Evolutionary conservation across 2,113 vertebrate species (phyloP).

Genomic region (Gymnocephalus cernua): DNA sequence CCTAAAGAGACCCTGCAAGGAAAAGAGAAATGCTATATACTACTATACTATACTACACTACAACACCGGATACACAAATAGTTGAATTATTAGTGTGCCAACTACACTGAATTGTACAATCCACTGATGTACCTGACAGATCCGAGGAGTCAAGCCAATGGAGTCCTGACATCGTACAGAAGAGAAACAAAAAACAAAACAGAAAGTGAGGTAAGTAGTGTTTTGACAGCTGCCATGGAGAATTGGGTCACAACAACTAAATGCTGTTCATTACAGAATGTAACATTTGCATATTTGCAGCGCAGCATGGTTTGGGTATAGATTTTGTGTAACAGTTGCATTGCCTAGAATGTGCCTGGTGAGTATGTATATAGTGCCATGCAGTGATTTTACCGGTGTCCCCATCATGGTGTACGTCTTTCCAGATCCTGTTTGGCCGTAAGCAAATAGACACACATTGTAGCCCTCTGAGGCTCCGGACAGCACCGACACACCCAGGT

Average conservation of each 20-base stretch:
- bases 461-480: constrained; percentile 93
- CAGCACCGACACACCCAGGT: constrained; percentile 93
- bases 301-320: neutral
- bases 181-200: neutral
- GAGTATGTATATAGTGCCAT: neutral
- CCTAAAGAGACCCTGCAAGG: constrained; percentile 91
- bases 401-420: constrained; percentile 99
- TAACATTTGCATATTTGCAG: neutral
- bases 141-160: constrained; percentile 93
- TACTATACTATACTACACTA: no score
- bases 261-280: neutral
- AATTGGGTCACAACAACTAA: constrained; percentile 1
- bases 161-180: constrained; percentile 86
- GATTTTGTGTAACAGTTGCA: neutral
- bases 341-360: neutral
- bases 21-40: constrained; percentile 26
- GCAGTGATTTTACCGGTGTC: constrained; percentile 85
- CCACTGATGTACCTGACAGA: constrained; percentile 90
- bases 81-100: neutral
- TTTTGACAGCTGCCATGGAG: constrained; percentile 1
- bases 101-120: neutral
- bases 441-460: constrained; percentile 98
- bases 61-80: neutral
- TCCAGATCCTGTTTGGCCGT: constrained; percentile 98
- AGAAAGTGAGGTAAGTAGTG: neutral